Base-by-base conservation (phyloP, 1,140 invertebrate species). In the Zaprionus tsacasi region DNA sequence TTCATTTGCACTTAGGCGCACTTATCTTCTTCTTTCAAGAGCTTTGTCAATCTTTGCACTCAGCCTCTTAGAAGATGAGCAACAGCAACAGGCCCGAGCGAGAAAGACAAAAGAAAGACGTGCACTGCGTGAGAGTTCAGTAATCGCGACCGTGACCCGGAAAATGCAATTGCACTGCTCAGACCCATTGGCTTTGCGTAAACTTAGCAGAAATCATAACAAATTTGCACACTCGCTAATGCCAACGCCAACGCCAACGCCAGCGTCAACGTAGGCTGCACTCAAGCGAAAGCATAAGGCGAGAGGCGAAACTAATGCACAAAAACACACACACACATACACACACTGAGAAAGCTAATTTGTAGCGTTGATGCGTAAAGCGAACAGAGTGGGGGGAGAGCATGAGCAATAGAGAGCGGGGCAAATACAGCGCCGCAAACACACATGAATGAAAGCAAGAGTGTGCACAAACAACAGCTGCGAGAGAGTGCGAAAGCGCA, bases 271-370 rank as follows among this genome's bases (percentile, higher is more conserved):
- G 40, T 43, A 6, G 40, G 15, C 59, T 36, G 25, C 57, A 21
- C 54, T 77, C 60, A 64, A 48, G 70, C 67, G 75, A 48, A 75
- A 56, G 70, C 78, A 69, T 58, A 66, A 52, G 48, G 50, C 38
- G 43, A 48, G 36, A 68, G 65, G 45, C 50, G 57, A 60, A 66
- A 67, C 81, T 73, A 73, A 77, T 76, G 48, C 68, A 70, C 69
- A 68, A 13, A 43, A 13, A 43, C 7, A 43, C n/a, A 15, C n/a
- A 43, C n/a, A 0, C n/a, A 15, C n/a, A 15, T 6, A 0, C n/a
- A 38, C 36, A 43, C 40, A 78, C 73, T 81, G 56, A 75, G 73
- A 69, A 66, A 73, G 78, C 81, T 85, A 85, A 86, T 86, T 85
- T 70, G 69, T 54, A 67, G 70, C 63, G 40, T 59, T 86, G 78